Conservation (phyloP, 2,888 invertebrate genomes). For the Nasonovia ribisnigri region DNA sequence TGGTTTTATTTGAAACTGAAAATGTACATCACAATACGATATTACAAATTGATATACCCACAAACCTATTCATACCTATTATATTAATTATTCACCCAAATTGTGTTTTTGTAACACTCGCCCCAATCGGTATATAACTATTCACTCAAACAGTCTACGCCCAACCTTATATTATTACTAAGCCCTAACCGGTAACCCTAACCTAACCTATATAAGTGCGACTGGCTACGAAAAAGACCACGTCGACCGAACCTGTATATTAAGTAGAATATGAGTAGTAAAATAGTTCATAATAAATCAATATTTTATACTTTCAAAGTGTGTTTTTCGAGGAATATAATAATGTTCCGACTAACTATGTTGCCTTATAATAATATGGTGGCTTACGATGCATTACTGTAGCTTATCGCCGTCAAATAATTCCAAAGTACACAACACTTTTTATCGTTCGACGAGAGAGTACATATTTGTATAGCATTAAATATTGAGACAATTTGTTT, state of each 20-base stretch:
- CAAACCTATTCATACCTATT: no score
- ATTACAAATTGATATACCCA: no score
- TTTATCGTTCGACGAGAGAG: not conserved
- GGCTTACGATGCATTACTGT: not conserved
- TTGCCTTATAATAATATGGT: not conserved
- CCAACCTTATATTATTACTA: no score
- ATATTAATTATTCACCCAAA: no score
- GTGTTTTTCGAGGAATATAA: not conserved
- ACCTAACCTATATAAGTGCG: no score
- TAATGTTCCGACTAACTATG: not conserved
- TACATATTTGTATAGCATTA: not conserved
- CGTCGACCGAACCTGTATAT: not conserved
- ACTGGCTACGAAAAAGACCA: not conserved
- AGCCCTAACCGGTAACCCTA: no score
- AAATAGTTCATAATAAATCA: not conserved
- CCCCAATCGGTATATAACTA: no score
- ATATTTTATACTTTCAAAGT: not conserved
- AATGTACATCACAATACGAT: no score
- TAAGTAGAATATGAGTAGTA: no score
- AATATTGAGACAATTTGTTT: not conserved
- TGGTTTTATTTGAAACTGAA: no score
- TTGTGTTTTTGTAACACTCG: no score
- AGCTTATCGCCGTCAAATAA: not conserved
- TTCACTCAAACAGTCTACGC: no score
- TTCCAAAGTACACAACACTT: not conserved